Evolutionary conservation across 2,888 invertebrate species (phyloP).

Genomic region (Sisyra nigra): DNA sequence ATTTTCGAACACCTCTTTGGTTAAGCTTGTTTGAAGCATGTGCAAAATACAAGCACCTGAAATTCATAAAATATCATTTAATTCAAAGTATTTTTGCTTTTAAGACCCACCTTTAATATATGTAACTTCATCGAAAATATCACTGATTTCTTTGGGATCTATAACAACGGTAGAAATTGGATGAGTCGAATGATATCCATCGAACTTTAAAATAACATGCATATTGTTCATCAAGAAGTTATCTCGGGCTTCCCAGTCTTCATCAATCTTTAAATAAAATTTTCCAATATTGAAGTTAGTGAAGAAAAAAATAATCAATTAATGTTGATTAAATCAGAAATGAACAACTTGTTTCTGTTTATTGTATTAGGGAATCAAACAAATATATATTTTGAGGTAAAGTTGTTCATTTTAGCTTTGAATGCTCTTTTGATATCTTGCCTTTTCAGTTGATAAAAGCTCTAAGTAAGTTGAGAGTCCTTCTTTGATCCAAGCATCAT

Average conservation of each 20-base stretch:
- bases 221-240: slow-evolving; percentile 33
- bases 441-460: slow-evolving; percentile 34
- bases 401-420: too few relatives aligned
- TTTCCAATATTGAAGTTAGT: neutral
- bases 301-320: neutral
- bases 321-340: neutral
- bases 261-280: slow-evolving; percentile 29
- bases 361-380: neutral
- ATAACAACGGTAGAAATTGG: slow-evolving; percentile 34
- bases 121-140: slow-evolving; percentile 40
- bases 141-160: slow-evolving; percentile 38
- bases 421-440: slow-evolving; percentile 19
- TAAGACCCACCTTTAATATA: slow-evolving; percentile 32
- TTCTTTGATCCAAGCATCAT: slow-evolving; percentile 54
- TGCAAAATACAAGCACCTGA: slow-evolving; percentile 36
- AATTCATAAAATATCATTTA: too few relatives aligned
- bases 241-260: slow-evolving; percentile 37
- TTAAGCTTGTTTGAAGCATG: slow-evolving; percentile 41
- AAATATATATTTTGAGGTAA: too few relatives aligned
- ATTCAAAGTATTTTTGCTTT: neutral
- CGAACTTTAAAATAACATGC: slow-evolving; percentile 35
- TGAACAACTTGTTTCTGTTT: too few relatives aligned
- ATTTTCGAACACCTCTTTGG: slow-evolving; percentile 32
- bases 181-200: slow-evolving; percentile 36
- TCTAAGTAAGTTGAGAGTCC: slow-evolving; percentile 53